Evolutionary conservation across 2,113 vertebrate genomes (phyloP), one percentile per base, ranked within the genome.

Genomic region (Coryphaenoides rupestris): DNA sequence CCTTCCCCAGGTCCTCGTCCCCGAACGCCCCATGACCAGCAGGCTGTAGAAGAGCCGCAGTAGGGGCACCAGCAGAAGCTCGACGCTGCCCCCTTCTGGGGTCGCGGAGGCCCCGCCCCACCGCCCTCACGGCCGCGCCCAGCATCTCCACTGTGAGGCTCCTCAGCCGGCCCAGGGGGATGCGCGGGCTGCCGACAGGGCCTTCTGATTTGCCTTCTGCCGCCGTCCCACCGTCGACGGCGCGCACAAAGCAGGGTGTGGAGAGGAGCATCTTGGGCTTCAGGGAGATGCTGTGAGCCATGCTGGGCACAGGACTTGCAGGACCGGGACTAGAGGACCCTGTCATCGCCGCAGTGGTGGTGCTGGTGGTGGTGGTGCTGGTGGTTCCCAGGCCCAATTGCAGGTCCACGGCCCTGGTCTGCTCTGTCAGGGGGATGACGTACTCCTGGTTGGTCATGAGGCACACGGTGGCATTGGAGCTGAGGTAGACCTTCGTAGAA

Each of bases 361-460:
- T 47, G 45, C 58, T 45, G n/a, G n/a, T n/a, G n/a, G n/a, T n/a
- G n/a, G n/a, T n/a, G n/a, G n/a, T 28, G 2, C 26, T 56, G 69
- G 58, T 88, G 84, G 0, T 91, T n/a, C 15, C 33, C 3, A 16
- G 16, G 47, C 47, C 47, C 3, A 16, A 90, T 81, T 89, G 92
- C 19, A 97, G 91, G 10, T 91, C 92, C 81, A 95, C 91, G 67
- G 90, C 91, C 76, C 90, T 93, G 1, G 93, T 93, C 72, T 93
- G 90, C 16, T 94, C 91, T 0, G 93, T 95, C 94, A 98, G 93
- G n/a, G 96, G 96, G 53, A 98, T 92, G 13, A 97, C 95, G 84
- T 94, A 98, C 80, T 98, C 96, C 15, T 87, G 91, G 86, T 92
- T 95, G 93, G 95, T 97, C 90, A 92, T 93, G 55, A 95, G 85